Evolutionary conservation across 1,140 invertebrate species (phyloP).

Genomic region (Nasonia vitripennis): DNA sequence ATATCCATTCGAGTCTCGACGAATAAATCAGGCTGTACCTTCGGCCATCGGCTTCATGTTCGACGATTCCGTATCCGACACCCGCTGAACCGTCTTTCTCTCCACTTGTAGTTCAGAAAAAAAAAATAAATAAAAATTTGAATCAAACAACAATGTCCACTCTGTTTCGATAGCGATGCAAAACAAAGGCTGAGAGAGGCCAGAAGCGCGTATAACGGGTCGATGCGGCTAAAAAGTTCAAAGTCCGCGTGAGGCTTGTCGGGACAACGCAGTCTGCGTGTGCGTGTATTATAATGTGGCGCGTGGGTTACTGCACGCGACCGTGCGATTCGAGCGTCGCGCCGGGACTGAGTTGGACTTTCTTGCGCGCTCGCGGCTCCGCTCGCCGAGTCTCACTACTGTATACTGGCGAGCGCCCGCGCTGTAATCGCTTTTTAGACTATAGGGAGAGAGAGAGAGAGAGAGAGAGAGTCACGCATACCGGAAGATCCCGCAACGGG

Average conservation of each 20-base stretch:
- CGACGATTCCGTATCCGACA: background rate
- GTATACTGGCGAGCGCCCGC: background rate
- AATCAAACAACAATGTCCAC: too few relatives aligned
- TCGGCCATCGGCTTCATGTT: background rate
- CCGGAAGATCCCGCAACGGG: slow-evolving; percentile 24
- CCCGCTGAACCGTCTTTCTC: background rate
- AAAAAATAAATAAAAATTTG: too few relatives aligned
- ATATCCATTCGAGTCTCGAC: slow-evolving; percentile 13
- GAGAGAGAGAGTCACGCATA: background rate
- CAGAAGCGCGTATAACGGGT: too few relatives aligned
- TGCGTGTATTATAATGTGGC: background rate
- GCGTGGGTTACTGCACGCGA: background rate
- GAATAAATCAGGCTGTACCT: background rate
- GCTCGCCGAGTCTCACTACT: background rate
- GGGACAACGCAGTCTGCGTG: background rate
- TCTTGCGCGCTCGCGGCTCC: slow-evolving; percentile 2
- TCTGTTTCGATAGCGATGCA: too few relatives aligned
- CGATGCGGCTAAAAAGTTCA: background rate
- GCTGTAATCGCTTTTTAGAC: too few relatives aligned
- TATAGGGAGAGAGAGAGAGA: too few relatives aligned
- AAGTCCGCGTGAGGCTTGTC: background rate
- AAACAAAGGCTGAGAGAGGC: too few relatives aligned
- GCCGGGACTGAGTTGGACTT: slow-evolving; percentile 45
- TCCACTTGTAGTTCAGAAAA: background rate
- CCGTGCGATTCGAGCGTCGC: slow-evolving; percentile 44